Evolutionary conservation across 2,113 vertebrate genomes (phyloP), one percentile per base, ranked within the genome.

Genomic region (Microtus pennsylvanicus): DNA sequence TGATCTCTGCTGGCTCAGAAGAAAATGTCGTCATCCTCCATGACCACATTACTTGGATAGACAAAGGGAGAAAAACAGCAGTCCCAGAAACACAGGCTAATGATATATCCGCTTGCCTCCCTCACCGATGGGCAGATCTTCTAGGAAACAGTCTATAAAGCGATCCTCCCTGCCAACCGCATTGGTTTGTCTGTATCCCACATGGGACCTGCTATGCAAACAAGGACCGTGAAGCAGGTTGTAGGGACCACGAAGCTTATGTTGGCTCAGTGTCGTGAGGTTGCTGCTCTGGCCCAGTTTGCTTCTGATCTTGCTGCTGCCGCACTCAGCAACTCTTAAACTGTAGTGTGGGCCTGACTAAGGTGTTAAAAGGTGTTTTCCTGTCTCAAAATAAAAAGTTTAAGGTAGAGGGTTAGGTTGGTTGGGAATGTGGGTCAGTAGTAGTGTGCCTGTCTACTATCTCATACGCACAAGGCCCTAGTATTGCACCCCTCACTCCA

Each of bases 131-230:
- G 14, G 10, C 38, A 85, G 58, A 19, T 65, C 61, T 63, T 83
- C 22, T 42, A 65, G 58, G 58, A 85, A 16, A 85, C 16, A 45
- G 58, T 85, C 58, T 63, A 65, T 63, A 85, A 65, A 26, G n/a
- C 7, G 2, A 42, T 30, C 11, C 5, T 4, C 38, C 13, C n/a
- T 65, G 38, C n/a, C 81, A 30, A 30, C 24, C 24, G 10, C 38
- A 42, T 99, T 58, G 99, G 99, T 98, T 99, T 99, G 97, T 99
- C 99, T 98, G 99, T 99, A 98, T 99, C 99, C 92, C 99, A 99
- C 98, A 99, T 99, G 0, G 99, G 99, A 81, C 99, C 99, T 97
- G 99, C 99, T 99, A 99, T 99, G 91, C 99, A 99, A 98, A 11
- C 52, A 99, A 99, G 98, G 96, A 99, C 99, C 95, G 99, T 99